A percentile compares a stretch with the other conserved stretches of the same genome.
These are phyloP conservation scores for Hexactinellida sp. DNA, from an alignment of 37 sponge, comb jelly and placozoan genomes.

Conservation along the genomic window DNA sequence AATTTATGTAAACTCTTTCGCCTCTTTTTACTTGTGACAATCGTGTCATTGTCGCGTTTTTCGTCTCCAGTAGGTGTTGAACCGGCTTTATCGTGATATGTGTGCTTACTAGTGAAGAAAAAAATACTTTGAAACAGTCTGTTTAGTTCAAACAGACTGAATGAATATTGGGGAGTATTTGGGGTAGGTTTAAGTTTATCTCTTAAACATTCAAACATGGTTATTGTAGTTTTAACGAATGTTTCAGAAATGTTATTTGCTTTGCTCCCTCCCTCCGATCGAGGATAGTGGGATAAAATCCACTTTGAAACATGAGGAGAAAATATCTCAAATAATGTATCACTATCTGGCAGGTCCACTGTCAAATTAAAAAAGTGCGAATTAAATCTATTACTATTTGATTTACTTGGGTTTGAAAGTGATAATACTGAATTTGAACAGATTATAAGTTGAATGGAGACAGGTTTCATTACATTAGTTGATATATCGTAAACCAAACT, in stretches of 20 bases:
- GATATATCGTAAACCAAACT: background rate
- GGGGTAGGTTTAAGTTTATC: background rate
- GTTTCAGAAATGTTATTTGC: background rate
- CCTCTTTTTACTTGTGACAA: background rate
- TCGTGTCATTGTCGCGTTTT: background rate
- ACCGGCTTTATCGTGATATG: background rate
- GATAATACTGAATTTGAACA: background rate
- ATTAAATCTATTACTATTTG: background rate
- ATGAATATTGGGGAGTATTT: background rate
- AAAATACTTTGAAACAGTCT: background rate
- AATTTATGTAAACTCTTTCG: background rate
- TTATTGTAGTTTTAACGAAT: background rate
- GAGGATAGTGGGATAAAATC: background rate
- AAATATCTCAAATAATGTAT: background rate
- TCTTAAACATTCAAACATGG: background rate
- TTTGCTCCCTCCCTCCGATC: background rate
- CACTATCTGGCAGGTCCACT: background rate
- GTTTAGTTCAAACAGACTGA: background rate
- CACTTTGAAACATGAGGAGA: background rate
- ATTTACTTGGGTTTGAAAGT: background rate
- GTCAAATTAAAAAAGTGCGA: constrained; percentile 1
- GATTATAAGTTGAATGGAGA: background rate
- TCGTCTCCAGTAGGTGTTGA: background rate
- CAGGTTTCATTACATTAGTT: constrained; percentile 7
- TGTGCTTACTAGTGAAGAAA: background rate